Base-by-base conservation (phyloP, 2,797 vertebrate species). In the Notoglanidium macrostoma region DNA sequence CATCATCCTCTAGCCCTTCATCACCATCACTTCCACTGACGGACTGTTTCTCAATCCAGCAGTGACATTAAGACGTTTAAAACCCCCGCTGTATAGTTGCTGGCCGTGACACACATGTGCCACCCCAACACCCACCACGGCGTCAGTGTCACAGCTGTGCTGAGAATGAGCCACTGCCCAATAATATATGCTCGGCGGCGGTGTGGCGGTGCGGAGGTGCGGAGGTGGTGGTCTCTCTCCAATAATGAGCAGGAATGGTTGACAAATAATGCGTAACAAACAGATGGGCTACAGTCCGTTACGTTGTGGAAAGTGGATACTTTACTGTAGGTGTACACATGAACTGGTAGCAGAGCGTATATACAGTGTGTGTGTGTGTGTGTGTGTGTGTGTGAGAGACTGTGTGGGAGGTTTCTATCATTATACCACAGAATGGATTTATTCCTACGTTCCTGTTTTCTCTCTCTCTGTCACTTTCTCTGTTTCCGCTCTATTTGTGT, bases 41-140 rank as follows among this genome's bases (percentile, higher is more conserved):
- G 61, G 79, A 65, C 40, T 49, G 59, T 46, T 63, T 63, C 79
- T 65, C 40, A 26, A 65, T 65, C 35, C 40, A 65, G 8, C 26
- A 21, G n/a, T 67, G 80, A 83, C 80, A 83, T n/a, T 11, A 26
- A 67, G 40, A n/a, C 67, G 59, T 83, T 65, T 83, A 83, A 83
- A 65, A 17, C 26, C 61, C 59, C 26, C 44, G 10, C 5, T 65
- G 21, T 46, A 10, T n/a, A 46, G 57, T 19, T 82, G 59, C 63
- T 81, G 78, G 57, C 57, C 5, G 5, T 81, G 78, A 65, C 57
- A 67, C 29, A 61, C 35, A 11, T 32, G 55, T 80, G 78, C 55
- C 57, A 49, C 80, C 61, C 51, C 61, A 51, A 67, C 61, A 83
- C 61, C n/a, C 61, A 67, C 40, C 80, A n/a, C 40, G 0, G 15